phyloP scores from a whole-genome alignment of 2,888 invertebrate species.

The Altica lythri region DNA sequence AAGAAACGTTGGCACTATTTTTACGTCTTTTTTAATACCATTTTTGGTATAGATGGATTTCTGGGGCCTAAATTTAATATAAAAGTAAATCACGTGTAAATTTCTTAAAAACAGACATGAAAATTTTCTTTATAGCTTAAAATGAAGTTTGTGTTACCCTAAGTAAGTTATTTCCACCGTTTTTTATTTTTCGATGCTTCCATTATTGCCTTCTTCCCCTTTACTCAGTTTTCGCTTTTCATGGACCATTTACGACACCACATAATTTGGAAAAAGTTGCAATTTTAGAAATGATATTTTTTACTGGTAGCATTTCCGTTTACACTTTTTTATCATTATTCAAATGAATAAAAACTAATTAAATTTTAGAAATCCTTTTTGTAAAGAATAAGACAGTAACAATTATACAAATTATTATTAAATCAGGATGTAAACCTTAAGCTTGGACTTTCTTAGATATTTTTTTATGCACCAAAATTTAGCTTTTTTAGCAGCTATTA shows the following conservation, averaged over 20 bases:
- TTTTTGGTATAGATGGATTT: background rate
- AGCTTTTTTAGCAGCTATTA: too few species aligned
- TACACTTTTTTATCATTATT: too few species aligned
- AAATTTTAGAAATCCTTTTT: too few species aligned
- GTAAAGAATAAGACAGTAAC: too few species aligned
- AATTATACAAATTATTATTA: too few species aligned
- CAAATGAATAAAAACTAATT: too few species aligned
- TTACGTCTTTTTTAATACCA: too few species aligned
- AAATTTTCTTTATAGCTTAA: slow-evolving; percentile 5
- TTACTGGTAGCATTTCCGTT: too few species aligned
- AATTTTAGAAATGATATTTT: slow-evolving; percentile 2
- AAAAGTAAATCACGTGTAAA: slow-evolving; percentile 3
- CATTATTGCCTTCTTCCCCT: slow-evolving; percentile 10
- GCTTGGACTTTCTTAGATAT: too few species aligned
- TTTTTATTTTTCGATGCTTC: slow-evolving; percentile 13
- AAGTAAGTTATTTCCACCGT: slow-evolving; percentile 8
- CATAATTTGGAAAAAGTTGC: background rate
- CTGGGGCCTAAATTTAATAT: background rate
- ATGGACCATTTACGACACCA: slow-evolving; percentile 2
- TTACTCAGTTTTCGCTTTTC: slow-evolving; percentile 8
- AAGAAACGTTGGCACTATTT: too few species aligned
- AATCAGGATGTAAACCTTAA: too few species aligned
- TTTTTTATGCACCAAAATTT: too few species aligned
- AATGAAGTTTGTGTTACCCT: slow-evolving; percentile 5
- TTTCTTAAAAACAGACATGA: background rate